A percentile compares a stretch with the other conserved stretches of the same genome.
These are phyloP conservation scores for Plutomurus gul DNA, from an alignment of 1,140 invertebrate species.

Conservation along the genomic window DNA sequence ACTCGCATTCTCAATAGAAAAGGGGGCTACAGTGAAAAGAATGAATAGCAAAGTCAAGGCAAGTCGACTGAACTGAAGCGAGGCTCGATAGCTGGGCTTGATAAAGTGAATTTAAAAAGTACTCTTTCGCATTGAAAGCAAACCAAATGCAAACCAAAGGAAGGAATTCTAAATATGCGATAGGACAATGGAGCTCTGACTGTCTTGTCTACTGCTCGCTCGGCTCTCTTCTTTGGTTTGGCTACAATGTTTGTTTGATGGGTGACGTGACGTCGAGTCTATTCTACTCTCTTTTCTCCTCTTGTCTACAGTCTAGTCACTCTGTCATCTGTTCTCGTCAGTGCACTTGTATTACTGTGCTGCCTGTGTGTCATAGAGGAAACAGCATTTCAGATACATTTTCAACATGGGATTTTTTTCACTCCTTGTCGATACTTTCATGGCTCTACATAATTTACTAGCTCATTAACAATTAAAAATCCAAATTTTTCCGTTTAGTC, in stretches of 20 bases:
- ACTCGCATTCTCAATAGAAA: neutral
- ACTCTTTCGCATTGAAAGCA: slow-evolving; percentile 1
- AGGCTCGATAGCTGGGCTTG: neutral
- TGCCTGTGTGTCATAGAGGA: no score
- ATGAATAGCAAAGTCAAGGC: neutral
- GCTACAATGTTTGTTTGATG: slow-evolving; percentile 8
- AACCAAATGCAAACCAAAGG: neutral
- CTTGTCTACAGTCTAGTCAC: neutral
- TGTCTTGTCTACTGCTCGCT: neutral
- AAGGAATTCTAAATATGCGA: slow-evolving; percentile 4
- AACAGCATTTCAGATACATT: no score
- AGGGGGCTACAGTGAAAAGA: neutral
- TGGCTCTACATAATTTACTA: no score
- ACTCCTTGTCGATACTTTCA: no score
- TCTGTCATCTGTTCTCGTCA: neutral
- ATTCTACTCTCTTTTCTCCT: slow-evolving; percentile 2
- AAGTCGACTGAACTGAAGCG: neutral
- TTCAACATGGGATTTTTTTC: no score
- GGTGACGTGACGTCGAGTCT: neutral
- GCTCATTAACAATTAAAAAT: no score
- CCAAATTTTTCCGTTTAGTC: no score
- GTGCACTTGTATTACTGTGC: neutral
- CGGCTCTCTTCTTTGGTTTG: neutral
- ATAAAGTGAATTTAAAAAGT: neutral
- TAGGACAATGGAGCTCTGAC: neutral